These are phyloP conservation scores for Dorcus hopei DNA, from an alignment of 2,888 invertebrate genomes.

Conservation along the genomic window DNA sequence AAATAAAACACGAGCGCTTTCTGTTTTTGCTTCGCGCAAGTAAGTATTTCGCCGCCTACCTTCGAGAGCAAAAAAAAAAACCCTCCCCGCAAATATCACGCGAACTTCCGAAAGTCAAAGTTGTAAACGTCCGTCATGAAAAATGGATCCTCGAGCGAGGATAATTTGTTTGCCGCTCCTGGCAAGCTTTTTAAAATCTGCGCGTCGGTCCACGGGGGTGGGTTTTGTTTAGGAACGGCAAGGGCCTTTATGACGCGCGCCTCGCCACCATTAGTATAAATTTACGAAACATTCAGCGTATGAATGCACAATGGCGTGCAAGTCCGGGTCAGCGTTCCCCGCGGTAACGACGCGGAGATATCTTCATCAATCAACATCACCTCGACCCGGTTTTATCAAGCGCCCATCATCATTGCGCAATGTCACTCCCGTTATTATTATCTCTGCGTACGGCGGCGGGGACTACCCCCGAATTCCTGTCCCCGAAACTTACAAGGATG, in stretches of 20 bases:
- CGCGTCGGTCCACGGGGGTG: not conserved
- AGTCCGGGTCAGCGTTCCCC: slow-evolving; percentile 5
- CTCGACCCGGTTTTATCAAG: slow-evolving; percentile 20
- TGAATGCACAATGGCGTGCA: slow-evolving; percentile 18
- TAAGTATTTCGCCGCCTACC: too few species aligned
- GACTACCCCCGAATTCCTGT: not conserved
- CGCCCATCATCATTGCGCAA: not conserved
- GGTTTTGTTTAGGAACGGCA: slow-evolving; percentile 12
- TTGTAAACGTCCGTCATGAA: slow-evolving; percentile 13
- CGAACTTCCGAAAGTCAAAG: slow-evolving; percentile 6
- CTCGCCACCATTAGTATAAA: slow-evolving; percentile 20
- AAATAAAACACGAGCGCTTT: too few species aligned
- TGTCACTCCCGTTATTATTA: not conserved
- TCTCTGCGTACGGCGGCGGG: not conserved
- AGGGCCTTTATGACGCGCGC: slow-evolving; percentile 4
- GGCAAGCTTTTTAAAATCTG: slow-evolving; percentile 17
- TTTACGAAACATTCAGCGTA: slow-evolving; percentile 20
- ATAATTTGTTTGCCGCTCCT: slow-evolving; percentile 15
- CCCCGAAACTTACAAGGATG: not conserved
- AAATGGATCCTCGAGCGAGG: slow-evolving; percentile 11
- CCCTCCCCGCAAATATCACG: slow-evolving; percentile 4
- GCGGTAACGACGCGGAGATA: slow-evolving; percentile 12
- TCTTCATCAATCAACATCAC: slow-evolving; percentile 26
- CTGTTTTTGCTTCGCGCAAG: too few species aligned
- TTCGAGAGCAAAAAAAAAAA: too few species aligned